Evolutionary conservation across 2,113 vertebrate species (phyloP), one percentile per base, ranked within the genome.

Genomic region (Centrocercus urophasianus): DNA sequence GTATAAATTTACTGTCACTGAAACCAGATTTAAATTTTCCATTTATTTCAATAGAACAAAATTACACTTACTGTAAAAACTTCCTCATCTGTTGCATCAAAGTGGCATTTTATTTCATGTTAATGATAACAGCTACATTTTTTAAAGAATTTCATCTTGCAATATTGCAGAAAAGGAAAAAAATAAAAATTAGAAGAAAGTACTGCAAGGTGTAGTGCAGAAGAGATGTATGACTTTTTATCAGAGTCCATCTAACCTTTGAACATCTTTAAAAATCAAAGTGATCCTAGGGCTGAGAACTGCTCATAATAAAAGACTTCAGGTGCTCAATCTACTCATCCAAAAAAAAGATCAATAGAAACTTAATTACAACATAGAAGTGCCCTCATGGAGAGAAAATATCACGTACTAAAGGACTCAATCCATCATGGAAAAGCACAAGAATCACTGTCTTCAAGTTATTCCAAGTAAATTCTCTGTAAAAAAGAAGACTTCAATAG

Each of bases 331-430:
- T 86, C 52, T 83, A 42, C n/a, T 95, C 79, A 91, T 91, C 75
- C 66, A 47, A 96, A 89, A 96, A 90, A n/a, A 94, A 89, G 77
- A 95, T 93, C 93, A 90, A 83, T 90, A 90, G 81, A 74, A 83
- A 73, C 50, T 91, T 94, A 94, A 94, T 89, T 91, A 77, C 38
- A 20, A 20, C 73, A 45, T 27, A 79, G 50, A 34, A 83, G 42
- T 61, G 60, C 67, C 87, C 77, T 91, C 82, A 43, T 1, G 0
- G 32, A 87, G 50, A 78, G 50, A 83, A 91, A 91, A 93, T 71
- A 52, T 18, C 54, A 45, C 24, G 6, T 45, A 40, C 40, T 36
- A 88, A 92, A 86, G 52, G n/a, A 80, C 52, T 89, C 54, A 82
- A n/a, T 82, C 64, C 66, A 25, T 74, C 60, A 80, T 1, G 6